Evolutionary conservation across 2,888 invertebrate genomes (phyloP), one percentile per base, ranked within the genome.

Genomic region (Lampropteryx suffumata): DNA sequence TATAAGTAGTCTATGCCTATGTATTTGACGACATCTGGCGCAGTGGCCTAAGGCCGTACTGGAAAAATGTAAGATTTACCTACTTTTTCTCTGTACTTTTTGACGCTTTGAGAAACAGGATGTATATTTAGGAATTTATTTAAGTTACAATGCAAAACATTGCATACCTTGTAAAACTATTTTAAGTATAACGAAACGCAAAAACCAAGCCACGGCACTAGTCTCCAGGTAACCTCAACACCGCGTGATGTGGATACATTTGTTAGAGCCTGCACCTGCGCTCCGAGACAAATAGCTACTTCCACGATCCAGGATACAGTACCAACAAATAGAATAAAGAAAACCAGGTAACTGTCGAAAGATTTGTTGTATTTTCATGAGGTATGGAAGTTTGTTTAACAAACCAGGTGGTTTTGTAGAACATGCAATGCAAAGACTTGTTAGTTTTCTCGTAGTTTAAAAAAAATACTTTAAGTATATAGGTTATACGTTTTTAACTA

Each of bases 191-290:
- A 21, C 21, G 9, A 10, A 24, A n/a, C n/a, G n/a, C n/a, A 12
- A 26, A 35, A 37, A 39, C 13, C 33, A 40, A 27, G 40, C 34
- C 27, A 35, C 11, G 40, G 24, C 41, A 30, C 41, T 2, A 35
- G 35, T 41, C 28, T 29, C 13, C 3, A 5, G 14, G 51, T 61
- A 62, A 55, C 50, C 37, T 35, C 30, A 35, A 21, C 8, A 51
- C 50, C 47, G 50, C 42, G 40, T 53, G 54, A 55, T 53, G 46
- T 45, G 37, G 35, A 34, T 9, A 21, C 41, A 39, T 44, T 48
- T 44, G 37, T 35, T 37, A 48, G 30, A 45, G 7, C 34, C 9
- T 30, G 35, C 48, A 49, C 48, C 41, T 42, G 42, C 17, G 48
- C 30, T 14, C 10, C 9, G 12, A 42, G 48, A 49, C 27, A 32